These are phyloP conservation scores for Magallana angulata DNA, from an alignment of 1,140 invertebrate species.

Conservation along the genomic window DNA sequence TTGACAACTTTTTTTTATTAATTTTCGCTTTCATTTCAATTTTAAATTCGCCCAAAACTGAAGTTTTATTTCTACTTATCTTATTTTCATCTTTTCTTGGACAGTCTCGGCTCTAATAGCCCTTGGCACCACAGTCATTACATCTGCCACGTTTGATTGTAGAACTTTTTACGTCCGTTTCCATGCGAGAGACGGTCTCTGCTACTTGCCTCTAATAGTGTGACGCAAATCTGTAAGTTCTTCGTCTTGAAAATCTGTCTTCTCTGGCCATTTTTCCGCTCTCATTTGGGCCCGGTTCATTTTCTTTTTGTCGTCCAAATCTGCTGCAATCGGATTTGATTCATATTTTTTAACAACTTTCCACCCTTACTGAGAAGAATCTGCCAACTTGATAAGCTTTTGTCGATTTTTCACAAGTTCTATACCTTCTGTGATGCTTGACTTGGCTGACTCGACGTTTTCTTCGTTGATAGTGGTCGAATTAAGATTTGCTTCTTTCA, in stretches of 20 bases:
- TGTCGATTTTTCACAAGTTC: conserved; percentile 35
- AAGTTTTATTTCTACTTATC: neutral
- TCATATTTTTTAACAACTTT: conserved; percentile 39
- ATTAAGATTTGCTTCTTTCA: conserved; percentile 28
- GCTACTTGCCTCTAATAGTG: neutral
- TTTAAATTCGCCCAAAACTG: neutral
- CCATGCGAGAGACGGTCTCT: neutral
- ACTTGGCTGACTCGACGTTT: conserved; percentile 6
- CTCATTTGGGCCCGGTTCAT: neutral
- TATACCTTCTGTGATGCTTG: conserved; percentile 46
- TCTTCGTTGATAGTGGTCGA: neutral
- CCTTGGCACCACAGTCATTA: conserved; percentile 4
- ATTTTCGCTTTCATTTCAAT: neutral
- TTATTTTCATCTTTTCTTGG: neutral
- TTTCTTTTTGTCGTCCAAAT: conserved; percentile 48
- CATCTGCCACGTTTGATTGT: conserved; percentile 16
- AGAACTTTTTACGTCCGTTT: neutral
- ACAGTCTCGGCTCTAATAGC: conserved; percentile 31
- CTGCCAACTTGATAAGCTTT: conserved; percentile 43
- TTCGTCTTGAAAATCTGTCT: neutral
- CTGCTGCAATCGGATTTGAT: conserved; percentile 30
- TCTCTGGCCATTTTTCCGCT: conserved; percentile 30
- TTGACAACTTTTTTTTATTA: too few species aligned
- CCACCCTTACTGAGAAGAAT: conserved; percentile 47
- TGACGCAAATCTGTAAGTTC: neutral